Conservation (phyloP, 2,888 invertebrate genomes). For the Acanthosepion esculentum region DNA sequence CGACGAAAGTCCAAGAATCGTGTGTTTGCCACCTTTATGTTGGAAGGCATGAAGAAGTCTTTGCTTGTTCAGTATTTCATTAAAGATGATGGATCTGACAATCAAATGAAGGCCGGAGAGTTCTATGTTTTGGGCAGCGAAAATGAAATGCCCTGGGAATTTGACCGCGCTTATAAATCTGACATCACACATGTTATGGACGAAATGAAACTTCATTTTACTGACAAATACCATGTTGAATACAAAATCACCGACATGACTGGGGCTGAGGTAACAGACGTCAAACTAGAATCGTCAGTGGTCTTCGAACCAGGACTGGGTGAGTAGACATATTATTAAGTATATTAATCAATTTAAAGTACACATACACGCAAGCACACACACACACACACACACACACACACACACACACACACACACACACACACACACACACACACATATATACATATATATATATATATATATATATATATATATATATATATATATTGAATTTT, state of each 20-base stretch:
- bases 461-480: no score
- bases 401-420: no score
- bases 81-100: background rate
- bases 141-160: constrained; percentile 52
- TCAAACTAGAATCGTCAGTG: constrained; percentile 52
- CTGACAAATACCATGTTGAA: constrained; percentile 48
- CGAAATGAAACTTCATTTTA: constrained; percentile 43
- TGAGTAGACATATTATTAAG: constrained; percentile 43
- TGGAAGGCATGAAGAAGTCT: constrained; percentile 50
- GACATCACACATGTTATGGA: constrained; percentile 50
- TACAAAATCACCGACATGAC: constrained; percentile 50
- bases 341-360: no score
- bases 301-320: constrained; percentile 53
- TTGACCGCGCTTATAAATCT: constrained; percentile 50
- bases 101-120: constrained; percentile 49
- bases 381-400: no score
- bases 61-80: constrained; percentile 49
- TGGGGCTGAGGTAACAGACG: constrained; percentile 40
- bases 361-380: no score
- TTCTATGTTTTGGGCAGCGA: constrained; percentile 51
- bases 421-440: no score
- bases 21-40: constrained; percentile 49
- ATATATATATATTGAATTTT: no score
- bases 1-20: constrained; percentile 42
- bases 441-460: no score